phyloP scores from a whole-genome alignment of 2,888 invertebrate genomes.

The Hyposoter didymator region DNA sequence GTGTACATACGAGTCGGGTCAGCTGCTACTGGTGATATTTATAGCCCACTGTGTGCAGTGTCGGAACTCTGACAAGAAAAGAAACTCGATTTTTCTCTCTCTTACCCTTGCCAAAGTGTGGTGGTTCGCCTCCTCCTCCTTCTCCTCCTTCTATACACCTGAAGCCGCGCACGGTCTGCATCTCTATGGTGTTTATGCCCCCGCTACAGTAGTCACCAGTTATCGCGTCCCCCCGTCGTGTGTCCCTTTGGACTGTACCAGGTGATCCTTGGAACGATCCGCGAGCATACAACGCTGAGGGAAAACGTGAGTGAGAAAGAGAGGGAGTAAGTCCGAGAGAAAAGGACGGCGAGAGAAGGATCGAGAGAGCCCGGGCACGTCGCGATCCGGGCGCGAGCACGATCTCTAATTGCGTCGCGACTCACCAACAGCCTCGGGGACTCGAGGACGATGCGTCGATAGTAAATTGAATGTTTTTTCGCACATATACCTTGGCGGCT shows the following conservation, averaged over 20 bases:
- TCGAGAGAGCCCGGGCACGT: constrained; percentile 53
- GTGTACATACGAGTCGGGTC: constrained; percentile 41
- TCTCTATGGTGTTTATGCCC: constrained; percentile 40
- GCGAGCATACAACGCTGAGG: constrained; percentile 50
- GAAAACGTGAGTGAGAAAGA: not conserved
- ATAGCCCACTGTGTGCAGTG: constrained; percentile 63
- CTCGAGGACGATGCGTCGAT: constrained; percentile 67
- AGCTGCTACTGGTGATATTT: constrained; percentile 61
- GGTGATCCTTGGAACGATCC: constrained; percentile 61
- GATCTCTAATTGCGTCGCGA: constrained; percentile 68
- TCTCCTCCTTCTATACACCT: constrained; percentile 14
- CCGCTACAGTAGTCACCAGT: constrained; percentile 48
- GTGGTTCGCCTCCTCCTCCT: constrained; percentile 13
- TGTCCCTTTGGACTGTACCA: constrained; percentile 41
- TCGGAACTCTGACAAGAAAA: constrained; percentile 63
- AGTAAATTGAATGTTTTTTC: constrained; percentile 67
- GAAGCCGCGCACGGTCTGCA: constrained; percentile 32
- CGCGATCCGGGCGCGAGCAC: constrained; percentile 64
- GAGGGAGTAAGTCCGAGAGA: not conserved
- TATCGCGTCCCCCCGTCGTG: constrained; percentile 56
- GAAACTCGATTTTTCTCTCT: constrained; percentile 51
- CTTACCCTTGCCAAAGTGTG: constrained; percentile 47
- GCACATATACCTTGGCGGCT: constrained; percentile 44
- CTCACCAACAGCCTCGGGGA: constrained; percentile 32
- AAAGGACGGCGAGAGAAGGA: constrained; percentile 22